phyloP scores from a whole-genome alignment of 2,113 vertebrate genomes.

The Bombycilla garrulus region DNA sequence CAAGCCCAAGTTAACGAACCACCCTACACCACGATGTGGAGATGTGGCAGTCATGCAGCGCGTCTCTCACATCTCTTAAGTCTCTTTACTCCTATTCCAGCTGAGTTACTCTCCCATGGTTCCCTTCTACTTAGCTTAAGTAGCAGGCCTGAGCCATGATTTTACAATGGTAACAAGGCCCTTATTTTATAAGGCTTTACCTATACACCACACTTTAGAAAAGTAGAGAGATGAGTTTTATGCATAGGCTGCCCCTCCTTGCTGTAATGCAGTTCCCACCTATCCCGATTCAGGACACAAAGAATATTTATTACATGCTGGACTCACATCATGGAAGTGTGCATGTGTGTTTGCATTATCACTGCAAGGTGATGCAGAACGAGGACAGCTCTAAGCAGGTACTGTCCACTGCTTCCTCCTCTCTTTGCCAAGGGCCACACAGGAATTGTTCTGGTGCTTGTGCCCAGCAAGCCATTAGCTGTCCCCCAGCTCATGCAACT shows the following conservation, averaged over 20 bases:
- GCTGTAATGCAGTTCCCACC: neutral
- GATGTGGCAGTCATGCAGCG: neutral
- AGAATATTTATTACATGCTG: neutral
- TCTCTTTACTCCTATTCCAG: neutral
- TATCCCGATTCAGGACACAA: neutral
- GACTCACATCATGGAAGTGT: neutral
- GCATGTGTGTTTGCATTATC: neutral
- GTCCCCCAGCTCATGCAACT: accelerated
- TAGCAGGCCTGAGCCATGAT: neutral
- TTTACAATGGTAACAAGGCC: neutral
- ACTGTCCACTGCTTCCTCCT: neutral
- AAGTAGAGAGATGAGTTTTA: neutral
- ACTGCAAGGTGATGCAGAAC: neutral
- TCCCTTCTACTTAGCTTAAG: neutral
- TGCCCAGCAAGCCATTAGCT: neutral
- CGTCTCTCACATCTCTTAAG: accelerated
- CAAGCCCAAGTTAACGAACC: neutral
- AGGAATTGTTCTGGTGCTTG: neutral
- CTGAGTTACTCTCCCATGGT: neutral
- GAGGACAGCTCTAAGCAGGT: neutral
- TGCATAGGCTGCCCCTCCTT: neutral
- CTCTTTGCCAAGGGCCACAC: neutral
- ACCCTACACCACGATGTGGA: neutral
- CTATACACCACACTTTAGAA: neutral
- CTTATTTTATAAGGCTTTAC: neutral